A percentile compares a stretch with the other conserved stretches of the same genome.
phyloP scores from a whole-genome alignment of 2,888 invertebrate species.

The Noctua fimbriata region DNA sequence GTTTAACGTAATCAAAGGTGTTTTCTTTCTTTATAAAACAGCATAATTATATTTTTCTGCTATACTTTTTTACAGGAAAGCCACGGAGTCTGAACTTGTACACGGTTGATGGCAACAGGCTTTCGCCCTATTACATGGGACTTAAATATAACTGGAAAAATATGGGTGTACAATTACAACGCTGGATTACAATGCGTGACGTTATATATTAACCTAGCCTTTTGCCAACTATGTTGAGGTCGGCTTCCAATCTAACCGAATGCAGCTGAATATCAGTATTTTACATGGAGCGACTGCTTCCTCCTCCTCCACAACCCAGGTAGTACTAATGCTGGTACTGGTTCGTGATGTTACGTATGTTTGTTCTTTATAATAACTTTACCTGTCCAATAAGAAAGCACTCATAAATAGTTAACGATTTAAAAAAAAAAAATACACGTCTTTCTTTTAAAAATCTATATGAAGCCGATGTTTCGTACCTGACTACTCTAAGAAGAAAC shows the following conservation, averaged over 20 bases:
- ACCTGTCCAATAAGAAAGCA: not conserved
- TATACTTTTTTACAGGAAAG: not conserved
- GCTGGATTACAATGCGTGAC: not conserved
- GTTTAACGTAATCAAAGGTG: not conserved
- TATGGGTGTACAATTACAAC: not conserved
- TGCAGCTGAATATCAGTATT: not conserved
- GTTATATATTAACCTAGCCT: not conserved
- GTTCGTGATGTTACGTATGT: not conserved
- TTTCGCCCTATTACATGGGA: not conserved
- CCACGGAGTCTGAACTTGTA: not conserved
- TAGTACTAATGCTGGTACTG: not conserved
- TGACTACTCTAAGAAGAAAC: too few relatives aligned
- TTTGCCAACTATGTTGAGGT: not conserved
- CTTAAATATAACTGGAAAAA: too few relatives aligned
- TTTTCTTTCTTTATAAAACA: not conserved
- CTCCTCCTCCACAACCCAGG: not conserved
- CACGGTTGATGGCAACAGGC: too few relatives aligned
- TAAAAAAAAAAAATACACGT: too few relatives aligned
- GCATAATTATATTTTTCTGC: not conserved
- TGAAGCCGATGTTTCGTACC: too few relatives aligned
- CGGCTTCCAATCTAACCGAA: not conserved
- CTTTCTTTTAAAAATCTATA: too few relatives aligned
- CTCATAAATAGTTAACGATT: too few relatives aligned
- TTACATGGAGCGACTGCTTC: not conserved
- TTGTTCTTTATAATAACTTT: not conserved